Evolutionary conservation across 2,797 vertebrate species (phyloP), one percentile per base, ranked within the genome.

Genomic region (Aldrovandia affinis): DNA sequence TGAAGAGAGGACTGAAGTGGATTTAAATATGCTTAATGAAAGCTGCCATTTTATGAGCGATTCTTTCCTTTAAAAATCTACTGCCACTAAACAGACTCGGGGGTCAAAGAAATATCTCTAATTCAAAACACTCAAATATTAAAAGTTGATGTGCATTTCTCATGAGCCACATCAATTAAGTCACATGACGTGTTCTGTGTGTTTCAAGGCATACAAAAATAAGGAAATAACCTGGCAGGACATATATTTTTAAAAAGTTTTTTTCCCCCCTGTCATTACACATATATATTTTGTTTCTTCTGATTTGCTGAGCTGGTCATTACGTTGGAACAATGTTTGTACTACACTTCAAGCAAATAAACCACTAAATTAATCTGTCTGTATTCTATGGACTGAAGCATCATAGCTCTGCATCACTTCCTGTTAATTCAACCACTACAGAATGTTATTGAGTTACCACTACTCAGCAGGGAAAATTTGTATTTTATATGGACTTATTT

Each of bases 21-120:
- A 77, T 81, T 87, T 82, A 68, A 86, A 85, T 57, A 42, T 33
- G 42, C 70, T 78, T 89, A 87, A 91, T 87, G 87, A 86, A 89
- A 82, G 87, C 83, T 78, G 84, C 85, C 87, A 86, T 85, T 55
- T 87, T 85, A 85, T 52, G 47, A 83, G 75, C 70, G 14, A 22
- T 73, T 77, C 4, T 70, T 86, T 33, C 83, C 88, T 87, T 84
- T 86, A 86, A 79, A 83, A 83, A 88, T 75, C 9, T 80, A 79
- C 87, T 85, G 79, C 83, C 55, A 75, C 18, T 30, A 80, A 18
- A 80, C 7, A 36, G 0, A 39, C 14, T 77, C 39, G 44, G 73
- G n/a, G 36, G 73, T 77, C 7, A 68, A 68, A 28, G 63, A 4
- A 70, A 80, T 55, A 55, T 36, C 73, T 77, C 39, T 9, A 20